A percentile compares a stretch with the other conserved stretches of the same genome.
These are phyloP conservation scores for Imbricaverruca yamaguchii DNA, from an alignment of 2,888 invertebrate species.

Conservation along the genomic window DNA sequence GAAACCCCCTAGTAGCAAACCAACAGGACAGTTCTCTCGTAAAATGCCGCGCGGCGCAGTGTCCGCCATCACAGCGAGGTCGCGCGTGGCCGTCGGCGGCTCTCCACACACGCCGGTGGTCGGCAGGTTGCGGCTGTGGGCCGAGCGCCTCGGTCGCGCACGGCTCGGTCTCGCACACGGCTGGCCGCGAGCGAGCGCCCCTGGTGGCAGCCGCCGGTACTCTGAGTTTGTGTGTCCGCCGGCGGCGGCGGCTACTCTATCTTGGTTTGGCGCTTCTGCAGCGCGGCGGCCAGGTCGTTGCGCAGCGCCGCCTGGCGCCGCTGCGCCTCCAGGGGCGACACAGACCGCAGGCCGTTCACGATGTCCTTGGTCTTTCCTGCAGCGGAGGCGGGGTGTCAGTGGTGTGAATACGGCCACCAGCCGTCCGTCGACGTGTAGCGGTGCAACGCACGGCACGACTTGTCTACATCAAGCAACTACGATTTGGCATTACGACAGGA, in stretches of 20 bases:
- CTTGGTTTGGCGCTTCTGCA: slow-evolving; percentile 72
- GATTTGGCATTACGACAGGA: no score
- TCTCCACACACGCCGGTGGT: background rate
- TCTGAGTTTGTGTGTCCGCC: background rate
- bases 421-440: no score
- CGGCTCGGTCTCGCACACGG: background rate
- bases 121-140: background rate
- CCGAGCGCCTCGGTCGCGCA: background rate
- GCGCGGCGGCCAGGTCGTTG: slow-evolving; percentile 74
- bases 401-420: no score
- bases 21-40: background rate
- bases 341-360: slow-evolving; percentile 80
- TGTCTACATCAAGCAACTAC: no score
- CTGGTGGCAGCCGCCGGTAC: background rate
- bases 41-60: no score
- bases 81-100: no score
- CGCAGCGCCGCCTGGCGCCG: slow-evolving; percentile 73
- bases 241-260: slow-evolving; percentile 5
- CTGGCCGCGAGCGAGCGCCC: background rate
- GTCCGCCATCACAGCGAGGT: no score
- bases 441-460: no score
- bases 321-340: slow-evolving; percentile 75
- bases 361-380: slow-evolving; percentile 90
- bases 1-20: background rate
- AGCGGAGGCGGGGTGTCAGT: background rate